Conservation (phyloP, 2,888 invertebrate genomes). For the Erpobdella octoculata region DNA sequence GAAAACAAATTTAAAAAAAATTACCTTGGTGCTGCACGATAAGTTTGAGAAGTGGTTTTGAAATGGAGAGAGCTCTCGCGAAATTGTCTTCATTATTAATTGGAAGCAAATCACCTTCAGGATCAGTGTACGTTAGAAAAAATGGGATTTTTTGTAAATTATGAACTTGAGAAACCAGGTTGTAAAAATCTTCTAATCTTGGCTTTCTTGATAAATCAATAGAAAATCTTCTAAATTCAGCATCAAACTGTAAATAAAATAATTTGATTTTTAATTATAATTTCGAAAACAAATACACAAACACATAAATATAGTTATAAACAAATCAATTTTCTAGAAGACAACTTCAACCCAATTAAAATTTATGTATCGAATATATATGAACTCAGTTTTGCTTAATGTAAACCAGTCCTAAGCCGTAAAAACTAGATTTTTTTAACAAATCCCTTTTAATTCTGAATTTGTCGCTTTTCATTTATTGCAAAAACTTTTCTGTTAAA, state of each 20-base stretch:
- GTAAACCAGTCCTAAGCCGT: no score
- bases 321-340: neutral
- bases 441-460: no score
- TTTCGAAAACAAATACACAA: neutral
- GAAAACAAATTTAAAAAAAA: no score
- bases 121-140: slow-evolving; percentile 71
- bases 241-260: slow-evolving; percentile 73
- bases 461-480: no score
- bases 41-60: slow-evolving; percentile 61
- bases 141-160: slow-evolving; percentile 72
- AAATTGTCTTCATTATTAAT: slow-evolving; percentile 98
- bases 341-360: no score
- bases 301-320: neutral
- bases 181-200: slow-evolving; percentile 78
- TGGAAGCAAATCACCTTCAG: slow-evolving; percentile 89
- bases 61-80: slow-evolving; percentile 74
- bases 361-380: no score
- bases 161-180: slow-evolving; percentile 74
- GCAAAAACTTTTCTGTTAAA: no score
- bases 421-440: no score
- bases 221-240: slow-evolving; percentile 91
- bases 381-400: no score
- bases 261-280: neutral
- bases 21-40: slow-evolving; percentile 50
- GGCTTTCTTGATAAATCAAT: slow-evolving; percentile 68